These are phyloP conservation scores for Heteractis magnifica DNA, from an alignment of 92 coral and sea anemone genomes.

Conservation along the genomic window DNA sequence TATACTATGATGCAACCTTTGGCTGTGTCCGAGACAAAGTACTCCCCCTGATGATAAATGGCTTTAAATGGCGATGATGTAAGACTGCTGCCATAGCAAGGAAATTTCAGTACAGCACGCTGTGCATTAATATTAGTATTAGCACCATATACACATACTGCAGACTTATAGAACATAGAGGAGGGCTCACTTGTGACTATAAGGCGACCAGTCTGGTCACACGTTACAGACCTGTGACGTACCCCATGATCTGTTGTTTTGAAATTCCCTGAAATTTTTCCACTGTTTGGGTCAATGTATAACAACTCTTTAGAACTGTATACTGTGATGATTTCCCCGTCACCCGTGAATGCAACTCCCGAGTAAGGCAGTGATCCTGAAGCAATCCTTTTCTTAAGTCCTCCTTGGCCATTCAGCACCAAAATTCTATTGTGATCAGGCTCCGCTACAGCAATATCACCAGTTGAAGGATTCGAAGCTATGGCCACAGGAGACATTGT, in stretches of 20 bases:
- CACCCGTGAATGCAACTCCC: constrained; percentile 43
- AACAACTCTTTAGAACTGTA: constrained; percentile 38
- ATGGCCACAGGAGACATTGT: constrained; percentile 56
- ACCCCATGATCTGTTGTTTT: constrained; percentile 49
- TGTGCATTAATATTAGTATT: constrained; percentile 24
- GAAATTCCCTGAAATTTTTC: constrained; percentile 37
- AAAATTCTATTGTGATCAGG: constrained; percentile 53
- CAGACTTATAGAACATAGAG: constrained; percentile 44
- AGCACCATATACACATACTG: constrained; percentile 39
- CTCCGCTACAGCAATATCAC: constrained; percentile 56
- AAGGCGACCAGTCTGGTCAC: constrained; percentile 39
- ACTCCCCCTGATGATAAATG: constrained; percentile 42
- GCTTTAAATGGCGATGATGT: constrained; percentile 51
- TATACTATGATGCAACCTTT: constrained; percentile 45
- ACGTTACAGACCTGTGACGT: constrained; percentile 36
- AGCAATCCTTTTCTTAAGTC: constrained; percentile 40
- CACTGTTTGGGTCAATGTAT: constrained; percentile 39
- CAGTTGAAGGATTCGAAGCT: constrained; percentile 31
- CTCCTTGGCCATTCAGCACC: constrained; percentile 47
- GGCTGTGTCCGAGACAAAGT: constrained; percentile 53
- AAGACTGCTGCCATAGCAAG: constrained; percentile 47
- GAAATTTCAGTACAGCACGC: constrained; percentile 35
- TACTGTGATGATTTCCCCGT: constrained; percentile 38
- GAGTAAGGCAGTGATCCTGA: constrained; percentile 40
- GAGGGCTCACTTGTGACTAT: constrained; percentile 47